These are phyloP conservation scores for Aptenodytes forsteri DNA, from an alignment of 2,113 vertebrate species.

Conservation along the genomic window DNA sequence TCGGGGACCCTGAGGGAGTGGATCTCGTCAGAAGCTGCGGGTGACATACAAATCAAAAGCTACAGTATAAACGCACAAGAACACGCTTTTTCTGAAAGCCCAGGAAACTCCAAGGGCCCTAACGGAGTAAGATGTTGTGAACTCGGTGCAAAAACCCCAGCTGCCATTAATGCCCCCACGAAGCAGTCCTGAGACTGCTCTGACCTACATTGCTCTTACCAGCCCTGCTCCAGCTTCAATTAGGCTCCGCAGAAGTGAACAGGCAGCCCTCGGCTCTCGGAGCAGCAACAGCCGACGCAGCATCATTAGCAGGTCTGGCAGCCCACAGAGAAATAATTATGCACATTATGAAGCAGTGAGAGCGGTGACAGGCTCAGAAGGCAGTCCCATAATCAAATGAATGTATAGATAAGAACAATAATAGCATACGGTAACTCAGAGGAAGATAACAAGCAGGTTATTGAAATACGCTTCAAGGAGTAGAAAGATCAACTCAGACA, in stretches of 20 bases:
- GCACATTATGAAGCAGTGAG: neutral
- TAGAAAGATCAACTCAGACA: neutral
- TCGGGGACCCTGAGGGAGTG: accelerated
- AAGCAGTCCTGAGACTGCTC: neutral
- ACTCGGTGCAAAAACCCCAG: accelerated
- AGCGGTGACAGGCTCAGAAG: neutral
- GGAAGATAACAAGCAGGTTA: neutral
- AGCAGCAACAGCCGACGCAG: accelerated
- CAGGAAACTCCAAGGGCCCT: neutral
- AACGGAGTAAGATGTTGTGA: neutral
- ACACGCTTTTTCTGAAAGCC: neutral
- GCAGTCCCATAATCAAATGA: neutral
- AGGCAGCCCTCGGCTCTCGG: accelerated
- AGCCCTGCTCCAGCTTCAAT: neutral
- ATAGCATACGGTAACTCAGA: accelerated
- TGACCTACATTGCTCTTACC: conserved; percentile 22
- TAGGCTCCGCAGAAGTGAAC: neutral
- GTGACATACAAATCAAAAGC: neutral
- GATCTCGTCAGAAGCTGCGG: neutral
- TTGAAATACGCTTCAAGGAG: neutral
- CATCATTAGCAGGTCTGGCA: conserved; percentile 9
- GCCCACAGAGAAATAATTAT: neutral
- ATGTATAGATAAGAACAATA: neutral
- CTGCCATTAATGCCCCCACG: neutral
- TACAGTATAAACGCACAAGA: neutral